Base-by-base conservation (phyloP, 1,140 invertebrate genomes). In the Lepeophtheirus salmonis region DNA sequence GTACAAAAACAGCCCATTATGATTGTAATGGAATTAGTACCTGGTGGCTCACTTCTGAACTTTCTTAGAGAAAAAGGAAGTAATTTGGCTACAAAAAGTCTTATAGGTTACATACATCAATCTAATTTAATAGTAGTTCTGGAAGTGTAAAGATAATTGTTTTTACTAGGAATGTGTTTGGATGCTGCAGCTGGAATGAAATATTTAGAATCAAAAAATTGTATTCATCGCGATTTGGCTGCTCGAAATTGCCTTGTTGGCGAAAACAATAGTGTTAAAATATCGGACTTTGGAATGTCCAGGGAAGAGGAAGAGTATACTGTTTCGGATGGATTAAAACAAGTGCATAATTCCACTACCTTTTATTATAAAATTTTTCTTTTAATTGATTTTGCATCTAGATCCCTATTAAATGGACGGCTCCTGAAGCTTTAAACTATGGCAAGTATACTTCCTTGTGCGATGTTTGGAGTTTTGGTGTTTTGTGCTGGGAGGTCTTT, bases 11-110 rank as follows among this genome's bases (percentile, higher is more conserved):
- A 96, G 67, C 94, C 94, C 0, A 92, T 97, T 54, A 96, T 97
- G 91, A 96, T 97, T 67, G 88, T 97, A 18, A 95, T 97, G 90
- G 92, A 97, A 74, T 76, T 92, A 58, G 89, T 95, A n/a, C 80
- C 84, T 65, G 88, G 88, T 10, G 65, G 66, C 16, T 67, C 65
- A 20, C 54, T 66, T 21, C 62, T 67, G 14, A 67, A 65, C 56
- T 67, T 63, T 48, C 62, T 67, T 2, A 58, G 66, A 1, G 30
- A 26, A 41, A 61, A 62, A 22, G 57, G 23, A 2, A 22, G 50
- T n/a, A 30, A 21, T 50, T 21, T 50, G 17, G 14, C 41, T 25
- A 25, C 24, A 2, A 62, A 25, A 17, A 21, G 17, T 18, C 22
- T 63, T 18, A 30, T 48, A 62, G 60, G 52, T 52, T 21, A 63